Evolutionary conservation across 1,140 invertebrate genomes (phyloP).

Genomic region (Hetaerina americana): DNA sequence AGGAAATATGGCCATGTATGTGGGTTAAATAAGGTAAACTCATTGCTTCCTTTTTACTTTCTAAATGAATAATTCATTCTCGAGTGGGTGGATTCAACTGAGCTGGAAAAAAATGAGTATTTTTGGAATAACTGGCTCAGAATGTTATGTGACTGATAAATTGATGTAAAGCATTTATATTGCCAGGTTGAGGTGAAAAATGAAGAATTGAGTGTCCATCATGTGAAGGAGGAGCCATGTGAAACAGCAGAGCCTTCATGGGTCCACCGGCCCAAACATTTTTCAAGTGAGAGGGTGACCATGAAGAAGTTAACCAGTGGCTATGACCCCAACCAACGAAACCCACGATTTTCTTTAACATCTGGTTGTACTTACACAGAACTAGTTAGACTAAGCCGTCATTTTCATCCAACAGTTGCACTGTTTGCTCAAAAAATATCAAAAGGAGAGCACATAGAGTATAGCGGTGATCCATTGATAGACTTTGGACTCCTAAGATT

Average conservation of each 20-base stretch:
- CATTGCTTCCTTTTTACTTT: no score
- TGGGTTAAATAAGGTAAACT: no score
- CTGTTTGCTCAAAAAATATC: slow-evolving; percentile 77
- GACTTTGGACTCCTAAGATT: slow-evolving; percentile 85
- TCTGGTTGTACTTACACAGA: slow-evolving; percentile 55
- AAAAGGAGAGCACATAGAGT: slow-evolving; percentile 55
- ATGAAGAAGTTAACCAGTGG: slow-evolving; percentile 17
- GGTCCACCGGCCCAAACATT: neutral
- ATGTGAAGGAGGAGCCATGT: slow-evolving; percentile 21
- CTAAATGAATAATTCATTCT: no score
- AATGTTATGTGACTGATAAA: no score
- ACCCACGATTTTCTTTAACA: slow-evolving; percentile 71
- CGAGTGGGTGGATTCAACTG: no score
- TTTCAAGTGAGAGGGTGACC: slow-evolving; percentile 6
- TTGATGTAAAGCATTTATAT: no score
- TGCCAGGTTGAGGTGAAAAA: no score
- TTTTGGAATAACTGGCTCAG: no score
- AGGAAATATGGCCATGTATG: no score
- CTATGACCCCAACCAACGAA: slow-evolving; percentile 64
- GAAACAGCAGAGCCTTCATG: slow-evolving; percentile 9
- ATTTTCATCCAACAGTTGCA: slow-evolving; percentile 85
- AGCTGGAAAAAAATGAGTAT: no score
- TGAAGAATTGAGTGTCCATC: no score
- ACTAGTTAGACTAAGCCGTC: slow-evolving; percentile 49
- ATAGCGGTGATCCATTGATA: slow-evolving; percentile 81